phyloP scores from a whole-genome alignment of 2,113 vertebrate species.

The Megaceryle maxima region DNA sequence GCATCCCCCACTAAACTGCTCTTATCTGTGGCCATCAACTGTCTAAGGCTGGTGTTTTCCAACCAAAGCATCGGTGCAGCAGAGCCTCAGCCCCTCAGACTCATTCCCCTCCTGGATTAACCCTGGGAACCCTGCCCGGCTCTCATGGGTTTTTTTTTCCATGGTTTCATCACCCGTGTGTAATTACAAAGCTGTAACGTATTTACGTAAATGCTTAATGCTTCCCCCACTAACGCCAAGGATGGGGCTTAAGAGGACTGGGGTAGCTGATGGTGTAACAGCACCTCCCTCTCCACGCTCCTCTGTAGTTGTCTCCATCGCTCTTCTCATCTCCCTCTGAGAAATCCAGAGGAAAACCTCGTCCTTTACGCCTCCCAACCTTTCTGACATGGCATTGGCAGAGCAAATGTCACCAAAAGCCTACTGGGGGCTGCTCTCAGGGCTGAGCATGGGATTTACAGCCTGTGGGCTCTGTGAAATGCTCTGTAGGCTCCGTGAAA shows the following conservation, averaged over 20 bases:
- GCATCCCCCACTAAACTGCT: not conserved
- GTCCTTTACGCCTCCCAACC: not conserved
- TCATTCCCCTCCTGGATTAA: not conserved
- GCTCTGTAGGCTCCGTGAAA: not conserved
- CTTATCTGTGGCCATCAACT: not conserved
- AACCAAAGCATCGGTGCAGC: not conserved
- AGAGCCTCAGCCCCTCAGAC: not conserved
- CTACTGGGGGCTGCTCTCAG: not conserved
- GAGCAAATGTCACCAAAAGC: not conserved
- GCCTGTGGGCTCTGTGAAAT: not conserved
- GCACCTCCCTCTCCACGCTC: not conserved
- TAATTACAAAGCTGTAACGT: not conserved
- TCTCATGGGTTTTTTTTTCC: not conserved
- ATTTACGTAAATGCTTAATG: not conserved
- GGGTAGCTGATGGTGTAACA: not conserved
- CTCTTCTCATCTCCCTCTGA: not conserved
- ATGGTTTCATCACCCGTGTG: not conserved
- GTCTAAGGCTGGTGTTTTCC: not conserved
- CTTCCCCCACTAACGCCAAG: not conserved
- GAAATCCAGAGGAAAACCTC: not conserved
- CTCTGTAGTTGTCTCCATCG: not conserved
- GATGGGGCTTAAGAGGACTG: not conserved
- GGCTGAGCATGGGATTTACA: not conserved
- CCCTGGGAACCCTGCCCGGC: not conserved
- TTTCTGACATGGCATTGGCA: rapidly evolving